phyloP scores from a whole-genome alignment of 2,888 invertebrate species.

The Brachypalpus laphriformis region DNA sequence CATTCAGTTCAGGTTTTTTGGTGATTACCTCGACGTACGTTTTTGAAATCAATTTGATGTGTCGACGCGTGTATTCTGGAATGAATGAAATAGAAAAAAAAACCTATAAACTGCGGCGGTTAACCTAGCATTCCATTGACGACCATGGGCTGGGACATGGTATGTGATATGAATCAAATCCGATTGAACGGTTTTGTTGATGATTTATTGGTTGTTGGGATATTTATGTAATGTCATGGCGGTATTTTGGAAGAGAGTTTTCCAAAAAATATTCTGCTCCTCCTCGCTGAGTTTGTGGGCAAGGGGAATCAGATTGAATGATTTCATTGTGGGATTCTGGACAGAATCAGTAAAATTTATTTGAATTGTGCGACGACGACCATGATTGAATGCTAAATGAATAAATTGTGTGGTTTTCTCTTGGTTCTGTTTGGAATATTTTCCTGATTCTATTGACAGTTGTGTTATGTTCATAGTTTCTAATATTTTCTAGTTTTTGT shows the following conservation, averaged over 20 bases:
- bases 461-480: background rate
- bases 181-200: constrained; percentile 43
- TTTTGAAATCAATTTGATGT: constrained; percentile 49
- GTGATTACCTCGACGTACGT: background rate
- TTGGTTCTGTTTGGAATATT: background rate
- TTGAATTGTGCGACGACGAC: constrained; percentile 16
- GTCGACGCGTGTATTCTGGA: background rate
- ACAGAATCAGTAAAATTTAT: constrained; percentile 50
- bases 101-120: constrained; percentile 44
- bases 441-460: constrained; percentile 8
- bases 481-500: too few relatives aligned
- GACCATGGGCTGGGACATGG: constrained; percentile 7
- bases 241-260: constrained; percentile 28
- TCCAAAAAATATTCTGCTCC: background rate
- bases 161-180: constrained; percentile 48
- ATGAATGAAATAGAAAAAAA: constrained; percentile 4
- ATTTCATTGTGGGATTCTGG: constrained; percentile 32
- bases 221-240: constrained; percentile 33
- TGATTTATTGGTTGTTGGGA: constrained; percentile 58
- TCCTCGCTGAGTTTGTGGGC: background rate
- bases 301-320: background rate
- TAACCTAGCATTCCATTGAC: constrained; percentile 50
- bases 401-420: constrained; percentile 22
- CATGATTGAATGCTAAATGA: constrained; percentile 54
- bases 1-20: constrained; percentile 6